These are phyloP conservation scores for Toxotes jaculatrix DNA, from an alignment of 2,113 vertebrate species.

Conservation along the genomic window DNA sequence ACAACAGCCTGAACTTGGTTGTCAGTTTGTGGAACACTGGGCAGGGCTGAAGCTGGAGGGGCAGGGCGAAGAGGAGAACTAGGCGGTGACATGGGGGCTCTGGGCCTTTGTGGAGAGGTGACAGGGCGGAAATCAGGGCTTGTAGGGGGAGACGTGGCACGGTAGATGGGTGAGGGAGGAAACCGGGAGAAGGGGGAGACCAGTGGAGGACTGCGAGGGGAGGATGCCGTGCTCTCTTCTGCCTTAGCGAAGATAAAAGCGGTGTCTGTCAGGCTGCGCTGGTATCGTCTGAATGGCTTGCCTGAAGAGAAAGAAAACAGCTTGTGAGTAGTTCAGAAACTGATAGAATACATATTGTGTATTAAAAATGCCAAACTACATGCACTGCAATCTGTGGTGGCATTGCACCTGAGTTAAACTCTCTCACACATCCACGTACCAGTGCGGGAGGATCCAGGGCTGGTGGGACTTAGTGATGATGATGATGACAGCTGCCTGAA, in stretches of 20 bases:
- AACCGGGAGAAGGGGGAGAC: slow-evolving; percentile 80
- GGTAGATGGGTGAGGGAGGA: slow-evolving; percentile 65
- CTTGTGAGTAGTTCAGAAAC: slow-evolving; percentile 21
- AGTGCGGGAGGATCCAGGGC: slow-evolving; percentile 76
- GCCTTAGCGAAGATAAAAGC: slow-evolving; percentile 87
- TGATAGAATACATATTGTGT: not conserved
- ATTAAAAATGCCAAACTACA: slow-evolving; percentile 19
- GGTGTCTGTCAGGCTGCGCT: slow-evolving; percentile 89
- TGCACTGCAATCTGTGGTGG: not conserved
- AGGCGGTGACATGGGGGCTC: slow-evolving; percentile 67
- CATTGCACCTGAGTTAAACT: not conserved
- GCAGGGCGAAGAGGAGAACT: slow-evolving; percentile 56
- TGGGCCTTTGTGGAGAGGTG: slow-evolving; percentile 51
- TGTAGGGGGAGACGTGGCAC: slow-evolving; percentile 61
- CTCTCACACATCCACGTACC: slow-evolving; percentile 59
- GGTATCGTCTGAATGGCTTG: slow-evolving; percentile 86
- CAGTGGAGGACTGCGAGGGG: slow-evolving; percentile 76
- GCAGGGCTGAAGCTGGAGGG: slow-evolving; percentile 50
- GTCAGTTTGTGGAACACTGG: slow-evolving; percentile 48
- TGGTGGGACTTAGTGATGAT: slow-evolving; percentile 78
- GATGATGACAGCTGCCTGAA: slow-evolving; percentile 88
- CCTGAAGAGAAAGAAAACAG: slow-evolving; percentile 69
- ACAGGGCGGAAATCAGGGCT: slow-evolving; percentile 70
- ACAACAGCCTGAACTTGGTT: slow-evolving; percentile 28
- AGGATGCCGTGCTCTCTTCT: slow-evolving; percentile 68